phyloP scores from a whole-genome alignment of 2,797 vertebrate species.

The Diglossa cyanea region DNA sequence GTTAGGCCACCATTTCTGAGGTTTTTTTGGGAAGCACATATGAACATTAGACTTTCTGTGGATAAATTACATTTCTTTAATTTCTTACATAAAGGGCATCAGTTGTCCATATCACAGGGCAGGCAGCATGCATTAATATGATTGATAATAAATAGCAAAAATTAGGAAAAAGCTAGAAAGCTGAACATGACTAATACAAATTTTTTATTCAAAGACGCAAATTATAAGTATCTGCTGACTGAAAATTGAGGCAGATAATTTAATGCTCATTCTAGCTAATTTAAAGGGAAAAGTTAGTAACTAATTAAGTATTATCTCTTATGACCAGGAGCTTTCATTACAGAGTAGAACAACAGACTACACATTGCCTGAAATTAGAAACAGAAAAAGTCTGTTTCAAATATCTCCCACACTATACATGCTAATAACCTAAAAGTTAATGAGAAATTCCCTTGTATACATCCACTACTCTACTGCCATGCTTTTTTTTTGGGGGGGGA shows the following conservation, averaged over 20 bases:
- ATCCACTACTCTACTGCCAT: not conserved
- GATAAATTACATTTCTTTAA: not conserved
- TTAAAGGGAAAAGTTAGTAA: not conserved
- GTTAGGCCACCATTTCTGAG: not conserved
- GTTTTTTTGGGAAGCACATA: not conserved
- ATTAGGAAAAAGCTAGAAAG: not conserved
- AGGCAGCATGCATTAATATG: not conserved
- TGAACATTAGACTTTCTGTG: not conserved
- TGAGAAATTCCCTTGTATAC: not conserved
- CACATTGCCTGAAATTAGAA: not conserved
- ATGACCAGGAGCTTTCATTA: not conserved
- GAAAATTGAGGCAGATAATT: not conserved
- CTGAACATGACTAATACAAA: accelerated
- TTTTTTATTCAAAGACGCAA: not conserved
- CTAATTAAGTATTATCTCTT: not conserved
- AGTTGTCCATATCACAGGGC: not conserved
- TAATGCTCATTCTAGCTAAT: not conserved
- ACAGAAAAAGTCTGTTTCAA: not conserved
- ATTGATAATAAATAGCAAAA: not conserved
- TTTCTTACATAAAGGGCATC: not conserved
- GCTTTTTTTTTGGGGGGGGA: not conserved
- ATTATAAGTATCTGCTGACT: not conserved
- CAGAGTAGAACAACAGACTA: not conserved
- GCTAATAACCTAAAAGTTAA: not conserved
- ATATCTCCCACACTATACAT: not conserved